phyloP scores from a whole-genome alignment of 30 jellyfish, hydroid and myxozoan species.

The Haliclystus octoradiatus region DNA sequence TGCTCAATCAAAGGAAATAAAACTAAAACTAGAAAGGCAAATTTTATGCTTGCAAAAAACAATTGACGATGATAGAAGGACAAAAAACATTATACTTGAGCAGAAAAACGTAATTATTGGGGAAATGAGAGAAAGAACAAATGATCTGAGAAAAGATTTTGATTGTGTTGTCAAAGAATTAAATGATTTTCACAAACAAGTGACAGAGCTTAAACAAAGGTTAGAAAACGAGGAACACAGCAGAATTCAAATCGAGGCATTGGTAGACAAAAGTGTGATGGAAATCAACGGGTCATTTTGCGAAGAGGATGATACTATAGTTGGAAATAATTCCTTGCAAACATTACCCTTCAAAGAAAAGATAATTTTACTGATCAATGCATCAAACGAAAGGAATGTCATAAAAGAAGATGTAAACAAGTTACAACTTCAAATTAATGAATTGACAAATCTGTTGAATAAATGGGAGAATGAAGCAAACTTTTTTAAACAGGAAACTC shows the following conservation, averaged over 20 bases:
- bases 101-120: neutral
- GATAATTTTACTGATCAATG: neutral
- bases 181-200: neutral
- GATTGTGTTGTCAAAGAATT: neutral
- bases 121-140: neutral
- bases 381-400: neutral
- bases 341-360: neutral
- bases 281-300: neutral
- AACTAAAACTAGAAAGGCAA: neutral
- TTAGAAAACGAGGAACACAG: neutral
- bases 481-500: neutral
- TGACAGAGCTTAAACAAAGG: neutral
- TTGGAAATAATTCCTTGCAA: neutral
- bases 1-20: neutral
- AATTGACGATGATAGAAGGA: neutral
- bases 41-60: neutral
- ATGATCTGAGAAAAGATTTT: neutral
- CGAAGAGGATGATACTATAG: neutral
- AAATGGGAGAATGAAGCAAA: neutral
- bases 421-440: neutral
- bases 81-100: neutral
- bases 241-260: neutral
- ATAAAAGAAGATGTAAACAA: neutral
- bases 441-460: neutral
- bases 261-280: neutral